A percentile compares a stretch with the other conserved stretches of the same genome.
phyloP scores from a whole-genome alignment of 2,113 vertebrate genomes.

The Bungarus multicinctus region DNA sequence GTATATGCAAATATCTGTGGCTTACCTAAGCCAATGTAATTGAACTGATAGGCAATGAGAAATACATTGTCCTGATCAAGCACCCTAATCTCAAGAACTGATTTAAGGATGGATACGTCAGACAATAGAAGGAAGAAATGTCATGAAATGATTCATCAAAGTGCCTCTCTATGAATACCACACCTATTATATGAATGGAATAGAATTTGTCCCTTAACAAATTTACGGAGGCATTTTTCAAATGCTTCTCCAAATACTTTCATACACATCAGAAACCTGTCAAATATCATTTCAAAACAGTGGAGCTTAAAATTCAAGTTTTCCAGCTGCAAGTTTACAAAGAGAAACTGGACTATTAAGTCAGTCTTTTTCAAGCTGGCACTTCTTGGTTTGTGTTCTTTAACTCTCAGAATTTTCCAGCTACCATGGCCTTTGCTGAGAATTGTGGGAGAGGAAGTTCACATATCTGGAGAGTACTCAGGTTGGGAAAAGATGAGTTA shows the following conservation, averaged over 20 bases:
- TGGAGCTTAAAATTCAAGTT: not conserved
- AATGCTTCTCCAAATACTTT: not conserved
- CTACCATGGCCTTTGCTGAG: not conserved
- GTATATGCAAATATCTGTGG: not conserved
- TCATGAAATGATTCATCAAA: not conserved
- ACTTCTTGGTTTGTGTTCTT: not conserved
- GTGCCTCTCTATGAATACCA: not conserved
- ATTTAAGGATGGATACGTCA: not conserved
- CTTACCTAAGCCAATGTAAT: not conserved
- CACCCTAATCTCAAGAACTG: not conserved
- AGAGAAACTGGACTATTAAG: not conserved
- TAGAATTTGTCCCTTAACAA: not conserved
- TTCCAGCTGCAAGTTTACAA: not conserved
- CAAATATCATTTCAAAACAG: not conserved
- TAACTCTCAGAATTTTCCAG: not conserved
- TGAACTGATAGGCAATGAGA: not conserved
- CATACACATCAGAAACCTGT: not conserved
- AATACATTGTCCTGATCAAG: not conserved
- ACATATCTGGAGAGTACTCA: not conserved
- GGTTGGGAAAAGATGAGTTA: not conserved
- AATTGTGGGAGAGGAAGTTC: not conserved
- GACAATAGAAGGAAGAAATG: not conserved
- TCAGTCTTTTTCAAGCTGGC: not conserved
- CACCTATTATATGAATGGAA: not conserved
- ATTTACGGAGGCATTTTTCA: not conserved